phyloP scores from a whole-genome alignment of 2,888 invertebrate genomes.

The Agrotis exclamationis region DNA sequence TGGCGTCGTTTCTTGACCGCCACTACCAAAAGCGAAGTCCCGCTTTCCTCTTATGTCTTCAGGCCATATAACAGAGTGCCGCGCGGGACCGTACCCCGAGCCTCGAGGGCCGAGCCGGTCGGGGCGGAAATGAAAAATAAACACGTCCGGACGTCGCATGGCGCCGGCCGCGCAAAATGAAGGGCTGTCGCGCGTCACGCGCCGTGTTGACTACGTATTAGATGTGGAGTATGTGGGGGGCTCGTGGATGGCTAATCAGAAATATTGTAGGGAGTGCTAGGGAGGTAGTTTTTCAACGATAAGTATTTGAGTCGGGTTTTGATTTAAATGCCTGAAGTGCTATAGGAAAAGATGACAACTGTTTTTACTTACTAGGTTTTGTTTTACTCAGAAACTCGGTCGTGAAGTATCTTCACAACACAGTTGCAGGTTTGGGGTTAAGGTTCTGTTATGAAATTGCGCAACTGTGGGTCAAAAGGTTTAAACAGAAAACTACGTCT shows the following conservation, averaged over 20 bases:
- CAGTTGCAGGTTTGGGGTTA: no score
- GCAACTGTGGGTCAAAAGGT: no score
- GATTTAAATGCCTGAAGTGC: background rate
- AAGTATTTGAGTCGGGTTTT: background rate
- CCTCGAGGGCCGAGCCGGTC: constrained; percentile 78
- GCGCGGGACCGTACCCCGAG: constrained; percentile 70
- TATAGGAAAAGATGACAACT: no score
- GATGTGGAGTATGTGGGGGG: constrained; percentile 30
- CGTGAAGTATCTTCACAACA: no score
- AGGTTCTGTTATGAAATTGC: no score
- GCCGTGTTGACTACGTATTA: constrained; percentile 43
- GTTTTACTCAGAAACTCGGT: no score
- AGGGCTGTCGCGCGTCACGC: constrained; percentile 74
- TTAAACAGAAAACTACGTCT: no score
- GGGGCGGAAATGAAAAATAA: constrained; percentile 91
- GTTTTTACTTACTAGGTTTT: no score
- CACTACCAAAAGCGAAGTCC: background rate
- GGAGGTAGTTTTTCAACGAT: constrained; percentile 12
- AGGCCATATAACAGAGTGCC: constrained; percentile 62
- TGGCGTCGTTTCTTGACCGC: no score
- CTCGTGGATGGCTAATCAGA: constrained; percentile 34
- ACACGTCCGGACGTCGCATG: constrained; percentile 86
- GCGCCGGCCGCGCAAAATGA: constrained; percentile 86
- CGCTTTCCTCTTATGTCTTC: constrained; percentile 49
- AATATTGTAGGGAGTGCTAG: constrained; percentile 9